phyloP scores from a whole-genome alignment of 2,888 invertebrate species.

The Xanthia icteritia region DNA sequence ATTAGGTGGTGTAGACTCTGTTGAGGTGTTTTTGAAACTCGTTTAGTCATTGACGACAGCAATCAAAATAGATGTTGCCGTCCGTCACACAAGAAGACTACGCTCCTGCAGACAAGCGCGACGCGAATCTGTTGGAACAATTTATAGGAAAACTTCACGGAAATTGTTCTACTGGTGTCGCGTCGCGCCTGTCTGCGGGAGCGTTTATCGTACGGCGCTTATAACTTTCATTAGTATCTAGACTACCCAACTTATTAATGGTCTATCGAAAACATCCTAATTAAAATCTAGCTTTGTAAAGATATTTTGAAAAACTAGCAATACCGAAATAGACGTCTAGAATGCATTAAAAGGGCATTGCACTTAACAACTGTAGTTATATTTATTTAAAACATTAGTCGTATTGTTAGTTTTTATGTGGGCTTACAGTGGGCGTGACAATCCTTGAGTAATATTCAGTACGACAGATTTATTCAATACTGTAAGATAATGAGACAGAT shows the following conservation, averaged over 20 bases:
- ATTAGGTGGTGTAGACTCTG: not conserved
- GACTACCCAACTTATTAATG: not conserved
- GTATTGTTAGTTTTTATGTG: conserved; percentile 29
- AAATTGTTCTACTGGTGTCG: too few species aligned
- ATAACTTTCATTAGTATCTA: not conserved
- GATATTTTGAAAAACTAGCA: conserved; percentile 23
- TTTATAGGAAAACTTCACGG: too few species aligned
- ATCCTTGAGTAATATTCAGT: conserved; percentile 12
- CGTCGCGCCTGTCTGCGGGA: too few species aligned
- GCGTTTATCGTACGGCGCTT: not conserved
- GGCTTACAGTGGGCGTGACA: conserved; percentile 30
- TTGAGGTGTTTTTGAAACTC: not conserved
- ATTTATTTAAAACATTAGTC: conserved; percentile 42
- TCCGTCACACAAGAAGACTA: not conserved
- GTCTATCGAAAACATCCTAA: conserved; percentile 25
- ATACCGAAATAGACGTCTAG: conserved; percentile 27
- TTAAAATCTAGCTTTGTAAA: conserved; percentile 25
- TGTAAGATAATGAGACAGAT: conserved; percentile 28
- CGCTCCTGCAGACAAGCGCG: too few species aligned
- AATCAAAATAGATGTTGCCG: not conserved
- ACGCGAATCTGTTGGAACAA: too few species aligned
- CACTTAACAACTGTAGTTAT: conserved; percentile 37
- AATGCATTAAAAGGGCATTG: conserved; percentile 54
- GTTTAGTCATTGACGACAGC: not conserved
- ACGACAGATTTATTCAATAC: conserved; percentile 27